Percentiles rank a stretch among this genome's conserved stretches.
Evolutionary conservation across 2,797 vertebrate species (phyloP).

Genomic region (Enteromius paludinosus): DNA sequence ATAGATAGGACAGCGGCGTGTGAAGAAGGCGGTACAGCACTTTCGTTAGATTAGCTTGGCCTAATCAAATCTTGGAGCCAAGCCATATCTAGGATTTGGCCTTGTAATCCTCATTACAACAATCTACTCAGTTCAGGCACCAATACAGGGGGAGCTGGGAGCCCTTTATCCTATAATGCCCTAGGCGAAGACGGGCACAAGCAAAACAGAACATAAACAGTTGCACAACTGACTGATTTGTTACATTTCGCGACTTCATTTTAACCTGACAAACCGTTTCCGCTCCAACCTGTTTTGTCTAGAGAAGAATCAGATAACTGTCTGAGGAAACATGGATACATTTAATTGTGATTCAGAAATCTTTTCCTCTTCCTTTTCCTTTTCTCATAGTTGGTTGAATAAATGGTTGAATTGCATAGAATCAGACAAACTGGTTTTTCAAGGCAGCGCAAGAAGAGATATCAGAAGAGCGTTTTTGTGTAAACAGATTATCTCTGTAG

Average conservation of each 20-base stretch:
- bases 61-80: constrained; percentile 50
- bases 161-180: constrained; percentile 21
- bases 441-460: background rate
- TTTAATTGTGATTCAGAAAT: constrained; percentile 8
- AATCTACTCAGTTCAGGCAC: constrained; percentile 40
- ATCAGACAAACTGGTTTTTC: constrained; percentile 29
- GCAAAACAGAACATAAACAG: background rate
- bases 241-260: background rate
- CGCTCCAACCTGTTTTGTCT: constrained; percentile 30
- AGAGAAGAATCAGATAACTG: constrained; percentile 10
- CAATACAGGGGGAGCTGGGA: constrained; percentile 29
- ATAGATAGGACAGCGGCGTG: constrained; percentile 29
- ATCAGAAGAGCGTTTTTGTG: constrained; percentile 5
- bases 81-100: constrained; percentile 42
- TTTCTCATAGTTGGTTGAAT: background rate
- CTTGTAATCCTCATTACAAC: constrained; percentile 51
- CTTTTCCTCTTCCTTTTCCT: background rate
- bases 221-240: constrained; percentile 8
- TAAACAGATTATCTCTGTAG: constrained; percentile 17
- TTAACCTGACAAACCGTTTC: background rate
- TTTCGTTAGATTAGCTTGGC: constrained; percentile 50
- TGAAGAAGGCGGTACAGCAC: constrained; percentile 1
- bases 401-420: background rate
- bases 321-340: constrained; percentile 9
- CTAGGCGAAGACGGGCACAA: constrained; percentile 29